Percentiles rank a stretch among this genome's conserved stretches.
phyloP scores from a whole-genome alignment of 2,888 invertebrate species.

The Gasteruption jaculator region DNA sequence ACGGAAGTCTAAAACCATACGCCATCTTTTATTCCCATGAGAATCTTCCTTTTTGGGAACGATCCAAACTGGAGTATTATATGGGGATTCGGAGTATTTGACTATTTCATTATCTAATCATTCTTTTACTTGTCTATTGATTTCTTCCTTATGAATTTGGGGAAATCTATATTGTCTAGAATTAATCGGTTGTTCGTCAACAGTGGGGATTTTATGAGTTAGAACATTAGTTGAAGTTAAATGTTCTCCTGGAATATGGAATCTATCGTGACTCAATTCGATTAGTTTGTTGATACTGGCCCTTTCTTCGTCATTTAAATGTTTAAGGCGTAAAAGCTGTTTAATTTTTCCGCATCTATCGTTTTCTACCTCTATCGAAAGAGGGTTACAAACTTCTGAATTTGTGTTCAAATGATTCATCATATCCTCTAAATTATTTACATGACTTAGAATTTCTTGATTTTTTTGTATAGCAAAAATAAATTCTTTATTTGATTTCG shows the following conservation, averaged over 20 bases:
- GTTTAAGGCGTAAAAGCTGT: not conserved
- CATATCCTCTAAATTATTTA: too few relatives aligned
- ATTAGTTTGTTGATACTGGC: not conserved
- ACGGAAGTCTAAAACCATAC: conserved; percentile 18
- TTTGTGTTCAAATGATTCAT: too few relatives aligned
- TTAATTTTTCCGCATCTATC: not conserved
- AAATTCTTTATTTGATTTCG: too few relatives aligned
- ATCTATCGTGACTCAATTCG: not conserved
- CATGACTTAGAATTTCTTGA: too few relatives aligned
- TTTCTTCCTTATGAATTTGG: conserved; percentile 16
- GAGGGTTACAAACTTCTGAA: too few relatives aligned
- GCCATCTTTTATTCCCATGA: conserved; percentile 17
- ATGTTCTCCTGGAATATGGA: conserved; percentile 6
- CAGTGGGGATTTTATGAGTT: conserved; percentile 7
- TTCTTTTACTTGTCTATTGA: conserved; percentile 16
- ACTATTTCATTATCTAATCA: conserved; percentile 16
- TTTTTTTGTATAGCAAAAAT: too few relatives aligned
- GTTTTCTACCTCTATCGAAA: too few relatives aligned
- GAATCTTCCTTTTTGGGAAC: conserved; percentile 23
- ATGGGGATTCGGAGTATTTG: conserved; percentile 15
- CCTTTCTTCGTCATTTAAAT: conserved; percentile 6
- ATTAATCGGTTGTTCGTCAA: conserved; percentile 9
- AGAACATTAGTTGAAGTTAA: not conserved
- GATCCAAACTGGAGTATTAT: conserved; percentile 19
- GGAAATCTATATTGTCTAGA: conserved; percentile 17